Conservation (phyloP, 2,797 vertebrate genomes). For the Poeciliopsis infans region DNA sequence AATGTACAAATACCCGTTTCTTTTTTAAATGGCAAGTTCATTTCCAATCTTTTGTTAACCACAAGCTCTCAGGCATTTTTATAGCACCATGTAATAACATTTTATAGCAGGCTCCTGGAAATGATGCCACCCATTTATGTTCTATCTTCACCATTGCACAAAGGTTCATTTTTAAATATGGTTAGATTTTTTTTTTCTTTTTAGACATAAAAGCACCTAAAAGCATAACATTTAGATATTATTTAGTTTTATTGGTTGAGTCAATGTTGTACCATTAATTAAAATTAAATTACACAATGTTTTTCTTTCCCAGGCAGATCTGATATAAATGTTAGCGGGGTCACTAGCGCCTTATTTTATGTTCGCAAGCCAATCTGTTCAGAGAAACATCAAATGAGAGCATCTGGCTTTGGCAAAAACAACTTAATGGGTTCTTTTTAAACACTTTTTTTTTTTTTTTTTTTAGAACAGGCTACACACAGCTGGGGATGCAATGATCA, state of each 20-base stretch:
- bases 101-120: conserved; percentile 49
- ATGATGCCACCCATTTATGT: conserved; percentile 43
- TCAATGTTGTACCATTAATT: conserved; percentile 22
- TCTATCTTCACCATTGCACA: conserved; percentile 21
- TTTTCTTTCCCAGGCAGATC: conserved; percentile 6
- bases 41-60: conserved; percentile 44
- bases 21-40: conserved; percentile 41
- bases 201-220: conserved; percentile 26
- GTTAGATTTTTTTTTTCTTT: conserved; percentile 13
- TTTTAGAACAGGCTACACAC: neutral
- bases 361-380: neutral
- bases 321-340: conserved; percentile 6
- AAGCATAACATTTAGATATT: conserved; percentile 3
- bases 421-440: neutral
- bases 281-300: conserved; percentile 5
- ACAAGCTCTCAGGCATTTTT: conserved; percentile 53
- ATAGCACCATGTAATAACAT: conserved; percentile 50
- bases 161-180: conserved; percentile 37
- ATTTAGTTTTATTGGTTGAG: conserved; percentile 15
- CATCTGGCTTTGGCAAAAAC: conserved; percentile 7
- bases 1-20: conserved; percentile 31
- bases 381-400: conserved; percentile 6
- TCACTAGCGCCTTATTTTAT: conserved; percentile 1
- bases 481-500: conserved; percentile 4
- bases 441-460: neutral